Percentiles rank a stretch among this genome's conserved stretches.
Evolutionary conservation across 2,888 invertebrate species (phyloP).

Genomic region (Alloplasta piceator): DNA sequence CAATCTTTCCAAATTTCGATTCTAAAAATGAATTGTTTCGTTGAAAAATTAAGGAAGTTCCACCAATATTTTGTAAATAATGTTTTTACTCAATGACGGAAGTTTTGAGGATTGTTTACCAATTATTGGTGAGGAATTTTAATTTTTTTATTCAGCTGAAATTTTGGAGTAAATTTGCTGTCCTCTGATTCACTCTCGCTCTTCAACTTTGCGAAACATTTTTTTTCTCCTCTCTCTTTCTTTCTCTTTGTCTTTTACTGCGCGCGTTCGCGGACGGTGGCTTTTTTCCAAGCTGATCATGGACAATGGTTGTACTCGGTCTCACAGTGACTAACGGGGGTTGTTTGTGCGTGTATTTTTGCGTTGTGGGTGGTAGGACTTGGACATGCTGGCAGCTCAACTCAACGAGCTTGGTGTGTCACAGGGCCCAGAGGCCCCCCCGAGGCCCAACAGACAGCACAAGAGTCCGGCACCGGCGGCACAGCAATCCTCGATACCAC

Average conservation of each 20-base stretch:
- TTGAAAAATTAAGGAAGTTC: no score
- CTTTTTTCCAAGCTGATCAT: slow-evolving; percentile 53
- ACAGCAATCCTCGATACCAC: slow-evolving; percentile 70
- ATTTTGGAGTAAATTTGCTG: slow-evolving; percentile 2
- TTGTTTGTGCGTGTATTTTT: slow-evolving; percentile 72
- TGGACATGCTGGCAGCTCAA: slow-evolving; percentile 98
- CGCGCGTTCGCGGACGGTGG: slow-evolving; percentile 54
- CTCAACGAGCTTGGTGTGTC: slow-evolving; percentile 95
- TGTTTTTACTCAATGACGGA: no score
- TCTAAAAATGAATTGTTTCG: no score
- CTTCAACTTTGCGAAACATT: neutral
- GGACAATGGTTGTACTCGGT: slow-evolving; percentile 56
- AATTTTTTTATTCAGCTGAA: neutral
- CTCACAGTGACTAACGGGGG: slow-evolving; percentile 79
- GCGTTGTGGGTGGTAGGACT: slow-evolving; percentile 89
- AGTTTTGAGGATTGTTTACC: no score
- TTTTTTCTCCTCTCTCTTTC: slow-evolving; percentile 17
- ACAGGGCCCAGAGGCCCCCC: slow-evolving; percentile 89
- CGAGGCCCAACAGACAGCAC: slow-evolving; percentile 84
- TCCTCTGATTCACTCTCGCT: neutral
- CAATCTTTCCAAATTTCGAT: no score
- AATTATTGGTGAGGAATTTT: no score
- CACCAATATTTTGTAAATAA: no score
- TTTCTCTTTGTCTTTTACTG: slow-evolving; percentile 26
- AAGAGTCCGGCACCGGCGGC: slow-evolving; percentile 76